phyloP scores from a whole-genome alignment of 2,797 vertebrate species.

The Discoglossus pictus region DNA sequence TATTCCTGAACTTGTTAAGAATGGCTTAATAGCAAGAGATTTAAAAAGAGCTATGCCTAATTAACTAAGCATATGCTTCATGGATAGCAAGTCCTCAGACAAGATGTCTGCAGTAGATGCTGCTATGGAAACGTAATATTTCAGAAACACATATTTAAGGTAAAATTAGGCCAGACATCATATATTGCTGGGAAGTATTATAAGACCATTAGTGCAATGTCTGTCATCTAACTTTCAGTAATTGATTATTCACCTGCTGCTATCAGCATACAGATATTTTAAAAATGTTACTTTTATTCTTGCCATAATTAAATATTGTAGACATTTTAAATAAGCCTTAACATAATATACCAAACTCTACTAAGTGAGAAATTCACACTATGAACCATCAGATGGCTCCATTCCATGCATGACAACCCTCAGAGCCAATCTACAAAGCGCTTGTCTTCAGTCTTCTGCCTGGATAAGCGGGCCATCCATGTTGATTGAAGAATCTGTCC shows the following conservation, averaged over 20 bases:
- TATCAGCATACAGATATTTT: neutral
- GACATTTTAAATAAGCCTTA: too few relatives aligned
- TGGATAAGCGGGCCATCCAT: too few relatives aligned
- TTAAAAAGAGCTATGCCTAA: constrained; percentile 28
- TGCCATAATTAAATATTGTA: too few relatives aligned
- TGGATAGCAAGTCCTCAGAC: constrained; percentile 13
- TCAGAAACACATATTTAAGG: constrained; percentile 26
- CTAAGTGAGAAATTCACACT: too few relatives aligned
- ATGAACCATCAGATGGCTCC: too few relatives aligned
- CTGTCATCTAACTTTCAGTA: constrained; percentile 13
- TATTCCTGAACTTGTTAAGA: constrained; percentile 36
- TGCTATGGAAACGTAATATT: constrained; percentile 36
- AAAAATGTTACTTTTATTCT: too few relatives aligned
- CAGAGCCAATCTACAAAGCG: too few relatives aligned
- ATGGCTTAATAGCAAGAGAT: constrained; percentile 38
- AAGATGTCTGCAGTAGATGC: constrained; percentile 21
- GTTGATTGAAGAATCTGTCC: too few relatives aligned
- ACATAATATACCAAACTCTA: too few relatives aligned
- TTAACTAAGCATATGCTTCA: constrained; percentile 38
- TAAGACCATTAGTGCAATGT: constrained; percentile 20
- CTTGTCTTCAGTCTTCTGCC: too few relatives aligned
- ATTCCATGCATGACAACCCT: too few relatives aligned
- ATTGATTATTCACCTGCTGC: constrained; percentile 2
- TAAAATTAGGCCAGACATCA: constrained; percentile 30
- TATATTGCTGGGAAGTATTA: constrained; percentile 21